Base-by-base conservation (phyloP, 2,888 invertebrate genomes). In the Rhamnusium bicolor region DNA sequence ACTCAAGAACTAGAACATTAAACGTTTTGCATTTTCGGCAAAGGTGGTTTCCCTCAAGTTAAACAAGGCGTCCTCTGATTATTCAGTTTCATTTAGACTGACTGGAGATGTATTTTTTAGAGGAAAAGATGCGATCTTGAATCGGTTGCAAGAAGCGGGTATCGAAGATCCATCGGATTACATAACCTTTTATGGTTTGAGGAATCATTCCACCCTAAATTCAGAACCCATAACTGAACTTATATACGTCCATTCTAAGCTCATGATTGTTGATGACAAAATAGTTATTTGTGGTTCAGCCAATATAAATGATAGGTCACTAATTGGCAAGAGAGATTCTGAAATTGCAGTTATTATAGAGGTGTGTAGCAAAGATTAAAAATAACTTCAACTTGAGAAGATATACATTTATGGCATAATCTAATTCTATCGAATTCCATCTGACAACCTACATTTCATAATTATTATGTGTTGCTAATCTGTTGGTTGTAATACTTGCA, bases 191-290 rank as follows among this genome's bases (percentile, higher is more conserved):
- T 97, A 96, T 88, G 96, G 98, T 0, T 90, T 98, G 6, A 91
- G 98, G 56, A 95, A 93, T 0, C 94, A 97, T 89, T 93, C 94
- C 0, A 89, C 92, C 70, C 89, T 98, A 4, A 94, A 94, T 80
- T 94, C 93, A 19, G 94, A 94, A 81, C 92, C 96, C 51, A 93
- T 98, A 58, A 96, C 98, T 0, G 99, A 99, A 87, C 90, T 99
- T 7, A 94, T 99, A 70, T 99, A 99, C 88, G 98, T 99, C 12
- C 99, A 99, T 89, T 98, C 98, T 71, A 99, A 99, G 89, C 89
- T 99, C 71, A 91, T 99, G 88, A 97, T 99, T 74, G 95, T 95
- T 0, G 99, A 99, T 86, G 99, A 99, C 87, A 92, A 93, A 79
- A 91, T 92, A 1, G 93, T 96, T 0, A 97, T 99, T 76, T 98